Percentiles rank a stretch among this genome's conserved stretches.
Evolutionary conservation across 2,888 invertebrate species (phyloP).

Genomic region (Therioaphis trifolii): DNA sequence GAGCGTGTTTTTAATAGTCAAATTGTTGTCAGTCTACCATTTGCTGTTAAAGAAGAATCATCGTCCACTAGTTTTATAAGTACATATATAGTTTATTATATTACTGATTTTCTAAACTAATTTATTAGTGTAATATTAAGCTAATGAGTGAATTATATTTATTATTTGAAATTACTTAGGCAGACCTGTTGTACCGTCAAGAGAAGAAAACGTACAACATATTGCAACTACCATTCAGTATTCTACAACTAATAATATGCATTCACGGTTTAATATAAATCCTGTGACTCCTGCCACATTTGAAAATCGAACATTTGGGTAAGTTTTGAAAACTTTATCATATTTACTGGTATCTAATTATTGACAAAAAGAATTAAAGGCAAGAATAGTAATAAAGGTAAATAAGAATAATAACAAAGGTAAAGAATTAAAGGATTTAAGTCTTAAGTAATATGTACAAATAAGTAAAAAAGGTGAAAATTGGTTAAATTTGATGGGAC

Average conservation of each 20-base stretch:
- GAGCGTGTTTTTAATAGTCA: conserved; percentile 84
- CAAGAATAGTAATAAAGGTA: no score
- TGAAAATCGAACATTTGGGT: conserved; percentile 55
- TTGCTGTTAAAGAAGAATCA: conserved; percentile 63
- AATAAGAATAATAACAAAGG: no score
- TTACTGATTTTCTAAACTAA: no score
- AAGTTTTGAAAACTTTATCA: neutral
- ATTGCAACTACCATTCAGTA: conserved; percentile 57
- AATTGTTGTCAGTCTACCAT: conserved; percentile 72
- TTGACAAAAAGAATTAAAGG: no score
- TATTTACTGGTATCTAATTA: neutral
- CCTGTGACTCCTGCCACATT: conserved; percentile 48
- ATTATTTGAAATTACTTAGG: conserved; percentile 17
- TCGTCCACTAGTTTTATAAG: conserved; percentile 51
- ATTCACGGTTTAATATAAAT: conserved; percentile 53
- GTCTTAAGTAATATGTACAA: no score
- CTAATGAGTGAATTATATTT: no score
- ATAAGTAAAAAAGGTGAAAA: no score
- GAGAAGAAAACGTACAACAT: conserved; percentile 58
- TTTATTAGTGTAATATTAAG: no score
- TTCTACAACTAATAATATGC: conserved; percentile 60
- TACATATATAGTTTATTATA: conserved; percentile 66
- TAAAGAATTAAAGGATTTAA: no score
- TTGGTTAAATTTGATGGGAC: no score
- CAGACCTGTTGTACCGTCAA: conserved; percentile 49